Percentiles rank a stretch among this genome's conserved stretches.
Evolutionary conservation across 1,140 invertebrate genomes (phyloP).

Genomic region (Zaprionus ornatus): DNA sequence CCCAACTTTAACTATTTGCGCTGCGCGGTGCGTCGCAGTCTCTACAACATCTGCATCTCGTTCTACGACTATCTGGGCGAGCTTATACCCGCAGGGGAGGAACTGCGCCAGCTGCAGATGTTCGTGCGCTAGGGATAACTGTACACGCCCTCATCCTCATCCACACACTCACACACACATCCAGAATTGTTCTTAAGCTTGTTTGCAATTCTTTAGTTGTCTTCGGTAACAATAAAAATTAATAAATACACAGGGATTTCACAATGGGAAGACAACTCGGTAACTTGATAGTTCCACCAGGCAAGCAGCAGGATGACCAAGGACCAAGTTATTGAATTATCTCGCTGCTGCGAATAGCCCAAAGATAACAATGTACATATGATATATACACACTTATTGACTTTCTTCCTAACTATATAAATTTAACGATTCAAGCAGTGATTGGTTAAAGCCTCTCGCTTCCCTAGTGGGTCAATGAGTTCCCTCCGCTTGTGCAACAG

Average conservation of each 20-base stretch:
- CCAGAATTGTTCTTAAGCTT: slow-evolving; percentile 35
- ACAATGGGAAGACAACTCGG: slow-evolving; percentile 2
- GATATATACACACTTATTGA: slow-evolving; percentile 57
- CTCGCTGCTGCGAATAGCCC: not conserved
- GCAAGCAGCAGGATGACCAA: not conserved
- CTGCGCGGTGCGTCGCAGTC: slow-evolving; percentile 88
- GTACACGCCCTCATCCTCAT: not conserved
- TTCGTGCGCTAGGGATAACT: slow-evolving; percentile 84
- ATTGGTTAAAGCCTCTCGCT: slow-evolving; percentile 25
- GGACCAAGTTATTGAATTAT: not conserved
- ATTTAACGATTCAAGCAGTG: slow-evolving; percentile 55
- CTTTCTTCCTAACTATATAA: slow-evolving; percentile 68
- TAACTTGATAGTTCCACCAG: not conserved
- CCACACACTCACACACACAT: not conserved
- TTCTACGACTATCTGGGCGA: slow-evolving; percentile 89
- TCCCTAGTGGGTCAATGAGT: slow-evolving; percentile 40
- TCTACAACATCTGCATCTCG: slow-evolving; percentile 89
- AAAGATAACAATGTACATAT: slow-evolving; percentile 60
- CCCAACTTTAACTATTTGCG: slow-evolving; percentile 86
- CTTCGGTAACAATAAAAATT: slow-evolving; percentile 75
- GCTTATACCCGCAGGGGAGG: slow-evolving; percentile 85
- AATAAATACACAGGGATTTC: slow-evolving; percentile 67
- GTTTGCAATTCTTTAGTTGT: slow-evolving; percentile 59
- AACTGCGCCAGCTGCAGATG: slow-evolving; percentile 84
- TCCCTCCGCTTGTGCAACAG: slow-evolving; percentile 25